A percentile compares a stretch with the other conserved stretches of the same genome.
These are phyloP conservation scores for Aplocera efformata DNA, from an alignment of 2,888 invertebrate genomes.

Conservation along the genomic window DNA sequence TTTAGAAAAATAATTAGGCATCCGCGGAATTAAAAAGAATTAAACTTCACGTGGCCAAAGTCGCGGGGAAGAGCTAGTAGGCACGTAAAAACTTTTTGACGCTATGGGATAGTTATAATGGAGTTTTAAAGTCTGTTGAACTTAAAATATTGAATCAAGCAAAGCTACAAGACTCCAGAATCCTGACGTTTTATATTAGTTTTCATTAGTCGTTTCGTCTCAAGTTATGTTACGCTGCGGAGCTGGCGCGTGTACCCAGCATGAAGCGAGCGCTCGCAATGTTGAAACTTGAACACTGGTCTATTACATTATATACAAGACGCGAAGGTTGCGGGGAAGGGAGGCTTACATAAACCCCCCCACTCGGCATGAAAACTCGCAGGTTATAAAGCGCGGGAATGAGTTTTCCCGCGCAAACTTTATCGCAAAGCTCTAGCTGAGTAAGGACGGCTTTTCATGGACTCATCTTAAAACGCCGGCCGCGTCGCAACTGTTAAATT, in stretches of 20 bases:
- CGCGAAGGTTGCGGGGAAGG: slow-evolving; percentile 34
- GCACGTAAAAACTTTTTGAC: too few species aligned
- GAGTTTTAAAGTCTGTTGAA: too few species aligned
- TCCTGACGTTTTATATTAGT: not conserved
- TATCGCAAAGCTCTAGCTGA: slow-evolving; percentile 52
- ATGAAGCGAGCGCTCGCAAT: slow-evolving; percentile 49
- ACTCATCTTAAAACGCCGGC: slow-evolving; percentile 40
- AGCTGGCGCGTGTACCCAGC: slow-evolving; percentile 37
- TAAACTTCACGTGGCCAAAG: too few species aligned
- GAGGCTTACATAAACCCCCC: slow-evolving; percentile 48
- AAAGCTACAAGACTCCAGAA: too few species aligned
- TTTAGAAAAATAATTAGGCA: too few species aligned
- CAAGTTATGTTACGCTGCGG: slow-evolving; percentile 14
- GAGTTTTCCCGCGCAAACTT: slow-evolving; percentile 74
- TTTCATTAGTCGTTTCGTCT: not conserved
- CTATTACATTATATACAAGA: slow-evolving; percentile 60
- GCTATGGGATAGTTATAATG: too few species aligned
- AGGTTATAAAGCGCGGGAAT: slow-evolving; percentile 73
- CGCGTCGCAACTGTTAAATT: slow-evolving; percentile 25
- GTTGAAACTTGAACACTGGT: slow-evolving; percentile 46
- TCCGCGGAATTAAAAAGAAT: too few species aligned
- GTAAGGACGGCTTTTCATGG: slow-evolving; percentile 47
- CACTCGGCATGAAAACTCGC: slow-evolving; percentile 57
- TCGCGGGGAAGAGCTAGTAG: too few species aligned
- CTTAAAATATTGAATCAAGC: too few species aligned